Conservation (phyloP, 2,888 invertebrate species). For the Sphaeridia pumilis region DNA sequence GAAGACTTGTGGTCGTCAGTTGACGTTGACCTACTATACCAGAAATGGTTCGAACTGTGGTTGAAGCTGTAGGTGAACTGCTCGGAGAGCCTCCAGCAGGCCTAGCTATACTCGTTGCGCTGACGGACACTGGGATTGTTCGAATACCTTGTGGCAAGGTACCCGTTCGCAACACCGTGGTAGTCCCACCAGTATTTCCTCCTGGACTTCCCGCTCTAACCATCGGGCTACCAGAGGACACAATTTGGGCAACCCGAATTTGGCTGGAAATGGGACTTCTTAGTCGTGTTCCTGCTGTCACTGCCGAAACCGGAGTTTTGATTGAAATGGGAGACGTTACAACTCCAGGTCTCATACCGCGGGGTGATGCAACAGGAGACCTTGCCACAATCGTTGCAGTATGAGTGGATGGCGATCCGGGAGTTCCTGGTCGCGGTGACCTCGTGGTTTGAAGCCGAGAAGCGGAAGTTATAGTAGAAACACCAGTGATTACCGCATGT, state of each 20-base stretch:
- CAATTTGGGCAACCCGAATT: slow-evolving; percentile 8
- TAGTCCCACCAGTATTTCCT: slow-evolving; percentile 8
- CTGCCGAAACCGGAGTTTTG: slow-evolving; percentile 11
- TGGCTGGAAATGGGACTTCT: slow-evolving; percentile 21
- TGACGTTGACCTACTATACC: too few species aligned
- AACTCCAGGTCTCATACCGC: slow-evolving; percentile 1
- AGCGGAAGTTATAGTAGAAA: slow-evolving; percentile 12
- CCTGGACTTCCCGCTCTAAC: not conserved
- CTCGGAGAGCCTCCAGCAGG: not conserved
- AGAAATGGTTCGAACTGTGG: slow-evolving; percentile 10
- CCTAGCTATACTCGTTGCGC: not conserved
- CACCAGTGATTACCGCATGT: slow-evolving; percentile 5
- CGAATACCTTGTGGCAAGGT: slow-evolving; percentile 4
- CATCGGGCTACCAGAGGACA: slow-evolving; percentile 3
- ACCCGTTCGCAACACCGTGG: slow-evolving; percentile 3
- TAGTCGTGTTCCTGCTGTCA: slow-evolving; percentile 13
- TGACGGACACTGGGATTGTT: slow-evolving; percentile 4
- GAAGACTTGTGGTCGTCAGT: slow-evolving; percentile 22
- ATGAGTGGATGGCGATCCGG: slow-evolving; percentile 22
- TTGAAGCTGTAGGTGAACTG: slow-evolving; percentile 8
- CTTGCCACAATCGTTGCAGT: slow-evolving; percentile 23
- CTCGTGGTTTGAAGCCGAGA: slow-evolving; percentile 10
- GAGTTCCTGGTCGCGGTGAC: slow-evolving; percentile 14
- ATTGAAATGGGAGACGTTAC: slow-evolving; percentile 4
- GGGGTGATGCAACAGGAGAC: slow-evolving; percentile 4